A percentile compares a stretch with the other conserved stretches of the same genome.
Evolutionary conservation across 2,888 invertebrate species (phyloP).

Genomic region (Ochropleura plecta): DNA sequence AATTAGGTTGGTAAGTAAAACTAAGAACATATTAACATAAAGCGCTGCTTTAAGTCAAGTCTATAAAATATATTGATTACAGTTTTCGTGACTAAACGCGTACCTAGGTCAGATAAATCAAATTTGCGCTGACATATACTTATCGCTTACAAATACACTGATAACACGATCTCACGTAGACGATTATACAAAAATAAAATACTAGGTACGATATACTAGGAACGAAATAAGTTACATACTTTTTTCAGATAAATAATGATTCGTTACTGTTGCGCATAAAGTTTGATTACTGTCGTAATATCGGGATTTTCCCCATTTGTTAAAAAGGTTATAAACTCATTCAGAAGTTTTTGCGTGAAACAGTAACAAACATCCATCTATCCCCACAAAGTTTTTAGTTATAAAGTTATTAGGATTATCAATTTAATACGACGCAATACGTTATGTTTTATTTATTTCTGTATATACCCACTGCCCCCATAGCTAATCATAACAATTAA

Average conservation of each 20-base stretch:
- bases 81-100: neutral
- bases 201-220: neutral
- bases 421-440: neutral
- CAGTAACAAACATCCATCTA: too few relatives aligned
- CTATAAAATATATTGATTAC: neutral
- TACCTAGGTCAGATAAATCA: neutral
- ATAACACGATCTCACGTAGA: constrained; percentile 8
- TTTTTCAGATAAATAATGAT: too few relatives aligned
- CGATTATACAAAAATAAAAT: constrained; percentile 5
- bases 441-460: neutral
- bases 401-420: neutral
- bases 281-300: too few relatives aligned
- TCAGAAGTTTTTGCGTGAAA: too few relatives aligned
- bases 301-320: too few relatives aligned
- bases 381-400: too few relatives aligned
- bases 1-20: too few relatives aligned
- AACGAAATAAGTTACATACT: too few relatives aligned
- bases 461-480: neutral
- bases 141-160: constrained; percentile 4
- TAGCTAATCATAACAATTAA: neutral
- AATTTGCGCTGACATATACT: neutral
- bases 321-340: too few relatives aligned
- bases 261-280: too few relatives aligned
- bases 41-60: neutral
- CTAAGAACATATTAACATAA: too few relatives aligned